Base-by-base conservation (phyloP, 2,888 invertebrate species). In the Loripinus fragilis region DNA sequence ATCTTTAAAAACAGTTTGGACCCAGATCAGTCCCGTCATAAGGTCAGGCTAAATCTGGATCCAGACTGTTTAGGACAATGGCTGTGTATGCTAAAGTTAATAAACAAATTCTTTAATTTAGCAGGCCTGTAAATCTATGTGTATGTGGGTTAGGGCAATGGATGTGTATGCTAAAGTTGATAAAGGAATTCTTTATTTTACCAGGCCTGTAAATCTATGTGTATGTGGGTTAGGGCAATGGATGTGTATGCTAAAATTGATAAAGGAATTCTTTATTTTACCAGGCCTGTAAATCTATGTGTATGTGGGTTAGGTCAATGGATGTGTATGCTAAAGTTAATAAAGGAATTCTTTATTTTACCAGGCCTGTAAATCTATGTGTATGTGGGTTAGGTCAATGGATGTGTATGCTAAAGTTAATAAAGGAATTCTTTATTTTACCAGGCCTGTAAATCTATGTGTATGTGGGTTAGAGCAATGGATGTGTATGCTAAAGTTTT, bases 101-200 rank as follows among this genome's bases (percentile, higher is more conserved):
- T n/a, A n/a, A n/a, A n/a, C n/a, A n/a, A n/a, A 48, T 48, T 55
- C 8, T 28, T 25, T 42, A 67, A 52, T 69, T 67, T 78, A 78
- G 2, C 80, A 97, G 95, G 98, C 97, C 0, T 97, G 98, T 90
- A 96, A 96, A 87, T 98, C 97, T 12, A 96, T 98, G 94, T 97
- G 98, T 87, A 95, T 98, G 93, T 98, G 98, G 98, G 98, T 98
- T 10, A 95, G 96, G 91, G 98, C 98, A 0, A 96, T 98, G 90
- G 97, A 98, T 89, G 96, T 96, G 91, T 98, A 98, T 91, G 96
- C 97, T 0, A 97, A 96, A 94, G 96, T 98, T 0, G 97, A 96
- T 93, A 95, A 96, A 92, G n/a, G n/a, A n/a, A n/a, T n/a, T n/a
- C n/a, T n/a, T n/a, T 41, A 66, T 64, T 68, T 66, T 78, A 78